A percentile compares a stretch with the other conserved stretches of the same genome.
phyloP scores from a whole-genome alignment of 2,888 invertebrate species.

The Lagria hirta region DNA sequence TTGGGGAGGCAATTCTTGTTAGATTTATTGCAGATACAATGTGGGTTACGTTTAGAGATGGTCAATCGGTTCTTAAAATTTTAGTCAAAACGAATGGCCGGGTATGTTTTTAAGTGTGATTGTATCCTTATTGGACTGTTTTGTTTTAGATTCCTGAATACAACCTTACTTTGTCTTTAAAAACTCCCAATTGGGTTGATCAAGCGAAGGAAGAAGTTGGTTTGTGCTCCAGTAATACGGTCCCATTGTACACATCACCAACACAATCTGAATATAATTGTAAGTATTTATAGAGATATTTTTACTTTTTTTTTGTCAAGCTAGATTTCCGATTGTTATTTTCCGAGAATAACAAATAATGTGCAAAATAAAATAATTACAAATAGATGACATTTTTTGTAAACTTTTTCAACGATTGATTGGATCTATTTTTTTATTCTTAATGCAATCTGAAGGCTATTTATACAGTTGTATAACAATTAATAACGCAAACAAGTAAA shows the following conservation, averaged over 20 bases:
- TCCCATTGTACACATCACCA: constrained; percentile 63
- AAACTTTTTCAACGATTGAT: too few species aligned
- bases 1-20: constrained; percentile 88
- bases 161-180: constrained; percentile 70
- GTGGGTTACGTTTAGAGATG: constrained; percentile 91
- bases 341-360: too few species aligned
- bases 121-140: neutral
- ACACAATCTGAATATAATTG: constrained; percentile 52
- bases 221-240: constrained; percentile 81
- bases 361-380: too few species aligned
- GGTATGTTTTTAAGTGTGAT: constrained; percentile 4
- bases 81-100: constrained; percentile 43
- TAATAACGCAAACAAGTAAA: too few species aligned
- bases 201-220: constrained; percentile 81
- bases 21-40: constrained; percentile 87
- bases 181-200: constrained; percentile 83
- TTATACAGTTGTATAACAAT: too few species aligned
- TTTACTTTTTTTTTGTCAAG: neutral
- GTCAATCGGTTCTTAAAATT: constrained; percentile 82
- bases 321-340: neutral
- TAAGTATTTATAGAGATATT: constrained; percentile 39
- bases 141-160: constrained; percentile 68
- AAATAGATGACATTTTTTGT: too few species aligned
- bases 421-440: too few species aligned
- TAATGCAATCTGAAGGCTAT: too few species aligned